phyloP scores from a whole-genome alignment of 2,113 vertebrate species.

The Zosterops lateralis region DNA sequence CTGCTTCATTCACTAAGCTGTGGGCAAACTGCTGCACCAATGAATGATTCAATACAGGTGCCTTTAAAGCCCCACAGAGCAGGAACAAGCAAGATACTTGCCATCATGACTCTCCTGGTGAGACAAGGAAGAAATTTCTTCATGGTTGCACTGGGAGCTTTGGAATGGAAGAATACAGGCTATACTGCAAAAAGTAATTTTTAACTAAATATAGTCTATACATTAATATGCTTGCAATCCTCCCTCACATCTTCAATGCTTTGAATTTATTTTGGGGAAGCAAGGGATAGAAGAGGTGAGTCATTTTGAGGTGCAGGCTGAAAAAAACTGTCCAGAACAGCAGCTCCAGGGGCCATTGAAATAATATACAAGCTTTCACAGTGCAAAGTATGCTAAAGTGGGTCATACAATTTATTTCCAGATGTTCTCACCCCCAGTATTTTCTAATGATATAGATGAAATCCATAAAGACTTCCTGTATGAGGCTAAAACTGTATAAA shows the following conservation, averaged over 20 bases:
- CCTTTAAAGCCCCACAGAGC: neutral
- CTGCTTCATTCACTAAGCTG: slow-evolving; percentile 47
- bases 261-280: neutral
- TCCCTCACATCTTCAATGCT: neutral
- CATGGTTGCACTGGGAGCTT: neutral
- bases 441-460: slow-evolving; percentile 18
- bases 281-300: neutral
- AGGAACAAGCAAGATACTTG: neutral
- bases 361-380: slow-evolving; percentile 6
- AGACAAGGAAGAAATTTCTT: neutral
- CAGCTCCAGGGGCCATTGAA: slow-evolving; percentile 16
- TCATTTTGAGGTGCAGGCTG: neutral
- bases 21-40: slow-evolving; percentile 8
- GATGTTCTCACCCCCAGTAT: neutral
- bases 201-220: neutral
- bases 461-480: neutral
- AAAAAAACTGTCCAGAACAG: neutral
- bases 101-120: neutral
- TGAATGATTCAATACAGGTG: slow-evolving; percentile 38
- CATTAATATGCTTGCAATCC: neutral
- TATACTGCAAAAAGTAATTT: neutral
- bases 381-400: slow-evolving; percentile 32
- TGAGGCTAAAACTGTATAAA: neutral
- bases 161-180: neutral
- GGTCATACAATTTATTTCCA: slow-evolving; percentile 40